phyloP scores from a whole-genome alignment of 2,797 vertebrate species.

The Pipistrellus pipistrellus region DNA sequence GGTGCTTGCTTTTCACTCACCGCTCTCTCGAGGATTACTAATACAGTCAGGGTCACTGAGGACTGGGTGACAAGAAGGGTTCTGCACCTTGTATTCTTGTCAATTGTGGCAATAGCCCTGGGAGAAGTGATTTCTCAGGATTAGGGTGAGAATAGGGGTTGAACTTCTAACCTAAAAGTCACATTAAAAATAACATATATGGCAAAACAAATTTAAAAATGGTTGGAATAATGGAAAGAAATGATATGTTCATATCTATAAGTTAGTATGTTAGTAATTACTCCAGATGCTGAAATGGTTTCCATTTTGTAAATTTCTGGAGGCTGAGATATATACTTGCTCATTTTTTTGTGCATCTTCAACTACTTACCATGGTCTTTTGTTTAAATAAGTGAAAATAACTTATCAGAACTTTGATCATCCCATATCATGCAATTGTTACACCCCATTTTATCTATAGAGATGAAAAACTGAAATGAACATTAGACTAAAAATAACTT shows the following conservation, averaged over 20 bases:
- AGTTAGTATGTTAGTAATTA: background rate
- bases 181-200: background rate
- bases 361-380: background rate
- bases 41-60: background rate
- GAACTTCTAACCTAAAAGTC: conserved; percentile 12
- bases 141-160: background rate
- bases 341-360: background rate
- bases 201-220: background rate
- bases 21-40: background rate
- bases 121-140: background rate
- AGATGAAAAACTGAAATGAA: background rate
- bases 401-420: background rate
- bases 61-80: background rate
- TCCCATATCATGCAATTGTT: background rate
- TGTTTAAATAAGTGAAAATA: conserved; percentile 15
- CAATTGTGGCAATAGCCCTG: too few relatives aligned
- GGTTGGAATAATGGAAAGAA: background rate
- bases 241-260: background rate
- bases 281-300: background rate
- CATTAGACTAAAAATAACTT: conserved; percentile 1
- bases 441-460: background rate
- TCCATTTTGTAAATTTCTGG: background rate
- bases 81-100: background rate
- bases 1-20: background rate
- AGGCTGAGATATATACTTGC: background rate